These are phyloP conservation scores for Tipula vernalis DNA, from an alignment of 2,888 invertebrate genomes.

Conservation along the genomic window DNA sequence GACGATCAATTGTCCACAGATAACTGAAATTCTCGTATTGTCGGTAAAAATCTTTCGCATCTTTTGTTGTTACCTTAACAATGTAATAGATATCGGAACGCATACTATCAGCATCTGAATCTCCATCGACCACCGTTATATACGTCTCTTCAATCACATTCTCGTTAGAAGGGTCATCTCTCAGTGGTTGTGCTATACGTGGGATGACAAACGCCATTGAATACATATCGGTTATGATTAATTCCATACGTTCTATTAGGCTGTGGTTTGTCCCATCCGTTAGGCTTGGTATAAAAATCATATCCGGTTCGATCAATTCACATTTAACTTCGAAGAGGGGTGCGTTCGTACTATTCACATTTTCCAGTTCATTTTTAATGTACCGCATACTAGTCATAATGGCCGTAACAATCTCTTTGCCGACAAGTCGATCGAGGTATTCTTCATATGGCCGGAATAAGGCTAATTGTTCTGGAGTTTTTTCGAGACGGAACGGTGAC, in stretches of 20 bases:
- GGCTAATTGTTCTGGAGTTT: slow-evolving; percentile 19
- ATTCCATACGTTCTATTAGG: neutral
- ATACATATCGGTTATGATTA: neutral
- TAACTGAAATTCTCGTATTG: slow-evolving; percentile 56
- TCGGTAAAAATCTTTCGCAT: slow-evolving; percentile 33
- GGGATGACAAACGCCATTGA: neutral
- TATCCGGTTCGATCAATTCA: slow-evolving; percentile 57
- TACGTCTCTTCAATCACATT: neutral
- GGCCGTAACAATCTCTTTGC: slow-evolving; percentile 42
- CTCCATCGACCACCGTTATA: slow-evolving; percentile 19
- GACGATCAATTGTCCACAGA: slow-evolving; percentile 70
- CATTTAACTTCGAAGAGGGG: slow-evolving; percentile 69
- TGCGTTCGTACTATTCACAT: slow-evolving; percentile 25
- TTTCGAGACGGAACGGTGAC: neutral
- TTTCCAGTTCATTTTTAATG: slow-evolving; percentile 28
- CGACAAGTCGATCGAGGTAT: slow-evolving; percentile 50
- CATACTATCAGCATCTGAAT: slow-evolving; percentile 45
- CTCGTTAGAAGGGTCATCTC: neutral
- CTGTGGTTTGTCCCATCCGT: slow-evolving; percentile 35
- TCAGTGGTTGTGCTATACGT: neutral
- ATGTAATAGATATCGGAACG: slow-evolving; percentile 42
- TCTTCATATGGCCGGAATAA: slow-evolving; percentile 41
- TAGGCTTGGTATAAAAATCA: slow-evolving; percentile 52
- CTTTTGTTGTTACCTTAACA: slow-evolving; percentile 34
- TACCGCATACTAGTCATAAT: slow-evolving; percentile 31